Evolutionary conservation across 2,113 vertebrate genomes (phyloP), one percentile per base, ranked within the genome.

Genomic region (Ochotona curzoniae): DNA sequence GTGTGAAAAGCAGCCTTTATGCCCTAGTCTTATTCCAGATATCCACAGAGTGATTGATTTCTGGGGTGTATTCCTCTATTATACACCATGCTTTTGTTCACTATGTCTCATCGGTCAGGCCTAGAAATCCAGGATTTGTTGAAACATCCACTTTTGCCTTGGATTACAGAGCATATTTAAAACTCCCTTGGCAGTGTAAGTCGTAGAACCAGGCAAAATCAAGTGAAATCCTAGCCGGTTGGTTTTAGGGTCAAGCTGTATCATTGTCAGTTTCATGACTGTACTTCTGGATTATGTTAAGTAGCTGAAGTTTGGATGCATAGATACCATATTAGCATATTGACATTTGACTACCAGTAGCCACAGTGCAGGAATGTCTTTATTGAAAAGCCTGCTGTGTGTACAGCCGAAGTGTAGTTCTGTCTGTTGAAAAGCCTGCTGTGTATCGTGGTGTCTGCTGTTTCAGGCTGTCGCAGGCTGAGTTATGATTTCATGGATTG

Each of bases 151-250:
- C 70, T 21, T 71, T 92, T 86, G 64, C 88, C 25, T 69, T 88
- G 87, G 92, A 60, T 54, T 64, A 82, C 21, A 91, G 74, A 80
- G 25, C n/a, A 35, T 83, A 81, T 83, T 93, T 95, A 32, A 73
- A 70, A 82, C 54, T 86, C 5, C 93, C 20, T 81, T 89, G 85
- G 35, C 38, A 93, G 83, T 75, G 83, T 38, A 90, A 91, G 49
- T 64, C 76, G 71, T 67, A 57, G 49, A 91, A 73, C 47, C n/a
- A 69, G 60, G 38, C 70, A 69, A 83, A 93, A 83, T 78, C 28
- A 74, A 93, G 0, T 69, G 26, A 73, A 93, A n/a, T 74, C n/a
- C 90, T 74, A 74, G 49, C 44, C 57, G 80, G 7, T 54, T 81
- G 49, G 20, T 95, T 91, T 92, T 87, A 73, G 86, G 92, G 87